Base-by-base conservation (phyloP, 92 coral and sea anemone genomes). In the Pocillopora meandrina region DNA sequence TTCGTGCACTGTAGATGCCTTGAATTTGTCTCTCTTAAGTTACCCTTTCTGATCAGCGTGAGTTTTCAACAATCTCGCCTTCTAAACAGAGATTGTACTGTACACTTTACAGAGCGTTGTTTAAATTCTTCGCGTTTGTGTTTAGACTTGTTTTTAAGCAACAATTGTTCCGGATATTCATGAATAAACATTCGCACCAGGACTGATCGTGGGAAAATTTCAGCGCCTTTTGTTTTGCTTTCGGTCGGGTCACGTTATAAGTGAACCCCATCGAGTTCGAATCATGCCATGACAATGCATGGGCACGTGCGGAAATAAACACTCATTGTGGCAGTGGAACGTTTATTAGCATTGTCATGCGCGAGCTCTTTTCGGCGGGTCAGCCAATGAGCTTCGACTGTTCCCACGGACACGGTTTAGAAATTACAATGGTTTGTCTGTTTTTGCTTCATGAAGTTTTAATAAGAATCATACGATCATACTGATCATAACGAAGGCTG, bases 321-420 rank as follows among this genome's bases (percentile, higher is more conserved):
- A 91, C 85, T 78, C 23, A 86, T 91, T 93, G 95, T 93, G 5
- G 56, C 31, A 21, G 14, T 66, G 79, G 91, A 72, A 82, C 82
- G 71, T 65, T 82, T 67, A 63, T 56, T 70, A 33, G 84, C 84
- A 81, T 92, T 92, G 90, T 92, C 18, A 65, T 33, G 81, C 86
- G 82, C 76, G 84, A 82, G 80, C 83, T 90, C 71, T 72, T 71
- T 71, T 18, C 9, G 61, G 35, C 18, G 52, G 52, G 56, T 74
- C 82, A 20, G 58, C 97, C 97, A 93, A 93, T 93, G 70, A 80
- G 71, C 66, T 63, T 4, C 33, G 62, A 34, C 91, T 23, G 97
- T 93, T 93, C 97, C 97, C 97, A 93, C 97, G 97, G 97, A 85
- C 68, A 71, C 79, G 87, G 78, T 66, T 86, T 86, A 87, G 77